Conservation (phyloP, 2,888 invertebrate species). For the Epicampocera succincta region DNA sequence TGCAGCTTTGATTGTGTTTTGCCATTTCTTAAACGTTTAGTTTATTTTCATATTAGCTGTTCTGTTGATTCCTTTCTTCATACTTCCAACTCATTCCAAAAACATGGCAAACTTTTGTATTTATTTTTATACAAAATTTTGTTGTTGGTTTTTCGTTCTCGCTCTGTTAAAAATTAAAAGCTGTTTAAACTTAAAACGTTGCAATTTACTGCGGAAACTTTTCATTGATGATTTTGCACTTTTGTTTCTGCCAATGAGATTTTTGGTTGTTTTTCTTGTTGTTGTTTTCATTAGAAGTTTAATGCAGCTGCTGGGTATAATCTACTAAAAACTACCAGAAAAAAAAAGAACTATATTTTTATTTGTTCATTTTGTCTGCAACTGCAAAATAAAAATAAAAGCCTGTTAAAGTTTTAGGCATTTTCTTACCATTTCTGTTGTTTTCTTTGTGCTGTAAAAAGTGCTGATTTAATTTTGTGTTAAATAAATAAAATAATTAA, state of each 20-base stretch:
- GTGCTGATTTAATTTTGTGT: slow-evolving; percentile 54
- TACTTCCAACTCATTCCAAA: background rate
- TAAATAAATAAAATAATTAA: slow-evolving; percentile 56
- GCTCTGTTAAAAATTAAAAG: slow-evolving; percentile 62
- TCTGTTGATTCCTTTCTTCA: background rate
- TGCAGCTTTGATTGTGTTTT: too few relatives aligned
- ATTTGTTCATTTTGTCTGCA: slow-evolving; percentile 27
- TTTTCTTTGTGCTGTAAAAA: slow-evolving; percentile 27
- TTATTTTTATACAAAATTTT: slow-evolving; percentile 48
- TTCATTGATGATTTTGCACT: slow-evolving; percentile 69
- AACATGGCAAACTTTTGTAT: slow-evolving; percentile 52
- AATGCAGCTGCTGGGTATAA: slow-evolving; percentile 46
- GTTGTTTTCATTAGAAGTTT: slow-evolving; percentile 40
- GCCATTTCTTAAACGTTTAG: too few relatives aligned
- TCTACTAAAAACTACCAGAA: slow-evolving; percentile 17
- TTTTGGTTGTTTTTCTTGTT: too few relatives aligned
- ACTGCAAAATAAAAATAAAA: slow-evolving; percentile 8
- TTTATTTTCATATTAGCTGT: too few relatives aligned
- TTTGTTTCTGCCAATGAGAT: slow-evolving; percentile 29
- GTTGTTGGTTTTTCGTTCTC: slow-evolving; percentile 9
- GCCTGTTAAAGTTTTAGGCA: background rate
- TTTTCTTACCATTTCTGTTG: too few relatives aligned
- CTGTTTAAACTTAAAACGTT: slow-evolving; percentile 69
- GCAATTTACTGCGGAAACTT: slow-evolving; percentile 68
- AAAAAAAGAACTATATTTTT: slow-evolving; percentile 35